phyloP scores from a whole-genome alignment of 2,113 vertebrate genomes.

The Nesoenas mayeri region DNA sequence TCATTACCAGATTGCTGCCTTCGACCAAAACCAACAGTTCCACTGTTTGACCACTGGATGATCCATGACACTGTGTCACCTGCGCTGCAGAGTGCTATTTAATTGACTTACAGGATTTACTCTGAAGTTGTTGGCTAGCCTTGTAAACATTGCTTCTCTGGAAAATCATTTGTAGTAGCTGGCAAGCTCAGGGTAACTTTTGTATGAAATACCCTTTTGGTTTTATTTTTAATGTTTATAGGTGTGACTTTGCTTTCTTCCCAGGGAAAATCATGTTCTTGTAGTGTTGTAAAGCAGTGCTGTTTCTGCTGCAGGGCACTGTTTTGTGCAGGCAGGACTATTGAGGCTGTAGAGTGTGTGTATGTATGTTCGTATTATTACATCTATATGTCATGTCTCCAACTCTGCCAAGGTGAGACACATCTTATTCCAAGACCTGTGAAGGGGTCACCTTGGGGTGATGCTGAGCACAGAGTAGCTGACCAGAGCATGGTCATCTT shows the following conservation, averaged over 20 bases:
- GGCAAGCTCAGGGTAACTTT: neutral
- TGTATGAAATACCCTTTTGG: neutral
- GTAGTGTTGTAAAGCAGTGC: neutral
- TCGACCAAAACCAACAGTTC: neutral
- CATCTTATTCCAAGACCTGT: neutral
- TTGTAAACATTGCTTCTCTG: neutral
- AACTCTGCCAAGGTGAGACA: neutral
- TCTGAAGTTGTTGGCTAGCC: neutral
- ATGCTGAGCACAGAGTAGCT: neutral
- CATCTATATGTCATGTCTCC: accelerated
- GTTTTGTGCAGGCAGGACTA: neutral
- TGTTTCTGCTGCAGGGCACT: neutral
- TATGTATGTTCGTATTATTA: neutral
- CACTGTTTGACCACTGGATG: neutral
- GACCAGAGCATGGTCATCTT: neutral
- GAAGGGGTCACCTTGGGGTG: neutral
- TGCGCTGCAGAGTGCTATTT: neutral
- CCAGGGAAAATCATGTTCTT: neutral
- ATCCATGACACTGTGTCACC: neutral
- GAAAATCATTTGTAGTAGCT: neutral
- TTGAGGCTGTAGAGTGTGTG: neutral
- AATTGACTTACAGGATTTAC: slow-evolving; percentile 11
- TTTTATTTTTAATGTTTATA: neutral
- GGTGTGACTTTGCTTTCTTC: neutral
- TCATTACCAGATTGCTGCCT: neutral